Percentiles rank a stretch among this genome's conserved stretches.
Evolutionary conservation across 2,888 invertebrate species (phyloP).

Genomic region (Leucophenga maculata): DNA sequence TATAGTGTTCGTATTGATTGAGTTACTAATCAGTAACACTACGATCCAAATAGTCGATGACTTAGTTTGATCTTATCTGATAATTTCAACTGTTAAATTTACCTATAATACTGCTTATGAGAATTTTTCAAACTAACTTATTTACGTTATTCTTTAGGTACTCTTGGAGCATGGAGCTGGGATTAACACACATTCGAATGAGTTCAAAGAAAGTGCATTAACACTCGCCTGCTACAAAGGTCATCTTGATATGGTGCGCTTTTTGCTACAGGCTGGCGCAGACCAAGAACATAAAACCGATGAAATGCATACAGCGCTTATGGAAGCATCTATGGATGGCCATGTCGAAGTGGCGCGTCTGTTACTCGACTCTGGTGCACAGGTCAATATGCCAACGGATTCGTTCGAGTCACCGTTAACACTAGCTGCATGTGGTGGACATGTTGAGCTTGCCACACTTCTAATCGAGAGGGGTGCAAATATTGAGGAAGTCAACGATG

Average conservation of each 20-base stretch:
- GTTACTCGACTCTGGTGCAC: slow-evolving; percentile 95
- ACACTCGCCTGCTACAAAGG: slow-evolving; percentile 96
- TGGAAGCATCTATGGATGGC: slow-evolving; percentile 99
- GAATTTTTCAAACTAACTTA: neutral
- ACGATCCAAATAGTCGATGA: slow-evolving; percentile 57
- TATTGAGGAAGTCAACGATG: slow-evolving; percentile 99
- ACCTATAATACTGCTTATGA: neutral
- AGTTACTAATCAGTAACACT: slow-evolving; percentile 62
- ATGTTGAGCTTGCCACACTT: slow-evolving; percentile 96
- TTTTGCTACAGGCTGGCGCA: slow-evolving; percentile 94
- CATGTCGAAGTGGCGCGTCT: slow-evolving; percentile 97
- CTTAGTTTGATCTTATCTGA: slow-evolving; percentile 73
- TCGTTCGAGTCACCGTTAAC: slow-evolving; percentile 99
- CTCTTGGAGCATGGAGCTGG: slow-evolving; percentile 94
- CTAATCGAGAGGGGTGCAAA: slow-evolving; percentile 97
- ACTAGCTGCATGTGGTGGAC: slow-evolving; percentile 98
- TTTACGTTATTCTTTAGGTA: slow-evolving; percentile 73
- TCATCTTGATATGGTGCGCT: slow-evolving; percentile 97
- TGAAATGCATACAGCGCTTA: slow-evolving; percentile 99
- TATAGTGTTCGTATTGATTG: slow-evolving; percentile 48
- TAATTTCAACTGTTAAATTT: slow-evolving; percentile 44
- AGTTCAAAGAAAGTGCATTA: slow-evolving; percentile 98
- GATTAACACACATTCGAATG: slow-evolving; percentile 98
- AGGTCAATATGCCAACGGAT: slow-evolving; percentile 98
- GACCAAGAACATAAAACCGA: slow-evolving; percentile 99